phyloP scores from a whole-genome alignment of 1,140 invertebrate genomes.

The Matsumurasca onukii region DNA sequence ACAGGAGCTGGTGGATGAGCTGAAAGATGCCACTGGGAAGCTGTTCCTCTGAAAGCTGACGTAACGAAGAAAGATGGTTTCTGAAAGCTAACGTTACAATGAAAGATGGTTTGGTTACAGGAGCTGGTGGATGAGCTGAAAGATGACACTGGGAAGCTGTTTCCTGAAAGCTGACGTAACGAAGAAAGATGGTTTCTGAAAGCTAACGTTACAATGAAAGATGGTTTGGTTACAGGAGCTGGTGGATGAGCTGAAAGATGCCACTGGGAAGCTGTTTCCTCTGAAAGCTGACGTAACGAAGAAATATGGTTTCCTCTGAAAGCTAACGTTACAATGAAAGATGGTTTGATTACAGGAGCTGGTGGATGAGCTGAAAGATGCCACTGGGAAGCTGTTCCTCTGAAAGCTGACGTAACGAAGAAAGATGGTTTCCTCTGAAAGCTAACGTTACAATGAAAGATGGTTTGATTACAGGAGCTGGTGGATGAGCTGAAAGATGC shows the following conservation, averaged over 20 bases:
- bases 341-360: slow-evolving; percentile 54
- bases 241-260: slow-evolving; percentile 34
- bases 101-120: too few species aligned
- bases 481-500: slow-evolving; percentile 35
- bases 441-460: slow-evolving; percentile 65
- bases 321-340: slow-evolving; percentile 64
- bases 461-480: slow-evolving; percentile 53
- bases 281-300: slow-evolving; percentile 62
- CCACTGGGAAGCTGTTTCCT: slow-evolving; percentile 45
- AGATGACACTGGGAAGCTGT: slow-evolving; percentile 43
- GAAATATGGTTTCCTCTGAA: too few species aligned
- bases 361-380: slow-evolving; percentile 34
- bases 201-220: slow-evolving; percentile 64
- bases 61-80: too few species aligned
- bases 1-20: slow-evolving; percentile 35
- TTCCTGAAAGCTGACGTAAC: slow-evolving; percentile 53
- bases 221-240: slow-evolving; percentile 55
- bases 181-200: slow-evolving; percentile 58
- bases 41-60: too few species aligned
- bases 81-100: too few species aligned
- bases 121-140: slow-evolving; percentile 34
- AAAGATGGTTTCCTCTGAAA: too few species aligned
- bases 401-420: slow-evolving; percentile 63
- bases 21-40: slow-evolving; percentile 40
- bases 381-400: slow-evolving; percentile 45